Evolutionary conservation across 1,140 invertebrate genomes (phyloP).

Genomic region (Xylocopa sonorina): DNA sequence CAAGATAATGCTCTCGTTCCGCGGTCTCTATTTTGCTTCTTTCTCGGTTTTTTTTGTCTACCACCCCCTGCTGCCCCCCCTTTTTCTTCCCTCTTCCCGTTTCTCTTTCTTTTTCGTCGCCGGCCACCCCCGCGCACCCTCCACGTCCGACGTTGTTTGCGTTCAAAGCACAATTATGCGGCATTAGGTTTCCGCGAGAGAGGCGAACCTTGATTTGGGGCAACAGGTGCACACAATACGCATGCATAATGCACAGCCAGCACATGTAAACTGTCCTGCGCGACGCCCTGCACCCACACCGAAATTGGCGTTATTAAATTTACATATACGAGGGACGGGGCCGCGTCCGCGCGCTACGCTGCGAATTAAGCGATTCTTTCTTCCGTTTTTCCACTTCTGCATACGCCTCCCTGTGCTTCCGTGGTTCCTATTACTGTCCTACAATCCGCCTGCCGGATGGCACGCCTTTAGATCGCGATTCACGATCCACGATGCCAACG

Average conservation of each 20-base stretch:
- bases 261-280: conserved; percentile 63
- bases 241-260: conserved; percentile 67
- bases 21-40: not conserved
- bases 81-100: not conserved
- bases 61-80: not conserved
- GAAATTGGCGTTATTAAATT: conserved; percentile 73
- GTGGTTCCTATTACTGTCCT: not conserved
- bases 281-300: conserved; percentile 56
- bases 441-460: not conserved
- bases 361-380: conserved; percentile 68
- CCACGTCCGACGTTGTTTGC: conserved; percentile 46
- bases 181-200: conserved; percentile 66
- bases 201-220: conserved; percentile 70
- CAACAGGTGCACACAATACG: conserved; percentile 76
- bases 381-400: conserved; percentile 29
- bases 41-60: not conserved
- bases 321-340: conserved; percentile 62
- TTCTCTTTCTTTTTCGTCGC: not conserved
- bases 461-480: conserved; percentile 28
- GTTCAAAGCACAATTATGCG: conserved; percentile 68
- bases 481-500: not conserved
- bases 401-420: not conserved
- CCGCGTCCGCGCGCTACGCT: not conserved
- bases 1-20: conserved; percentile 50
- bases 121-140: not conserved